phyloP scores from a whole-genome alignment of 1,140 invertebrate genomes.

The Drosophila virilis region DNA sequence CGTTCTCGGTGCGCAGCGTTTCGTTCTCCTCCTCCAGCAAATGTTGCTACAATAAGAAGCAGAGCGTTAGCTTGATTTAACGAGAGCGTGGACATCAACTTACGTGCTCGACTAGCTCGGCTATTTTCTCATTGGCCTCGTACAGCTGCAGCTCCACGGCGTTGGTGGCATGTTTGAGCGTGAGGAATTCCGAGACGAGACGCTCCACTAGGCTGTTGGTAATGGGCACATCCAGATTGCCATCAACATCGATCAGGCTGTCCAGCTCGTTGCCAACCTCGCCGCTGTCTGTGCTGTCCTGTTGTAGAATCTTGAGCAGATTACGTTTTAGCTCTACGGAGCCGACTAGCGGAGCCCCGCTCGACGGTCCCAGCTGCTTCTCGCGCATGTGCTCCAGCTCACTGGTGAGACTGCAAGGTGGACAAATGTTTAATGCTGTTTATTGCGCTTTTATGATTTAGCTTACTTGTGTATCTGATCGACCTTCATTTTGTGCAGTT shows the following conservation, averaged over 20 bases:
- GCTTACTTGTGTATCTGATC: conserved; percentile 73
- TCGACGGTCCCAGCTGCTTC: conserved; percentile 48
- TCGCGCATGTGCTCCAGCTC: conserved; percentile 71
- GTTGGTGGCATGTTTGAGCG: conserved; percentile 70
- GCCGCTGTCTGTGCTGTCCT: conserved; percentile 57
- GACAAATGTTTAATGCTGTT: not conserved
- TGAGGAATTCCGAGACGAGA: conserved; percentile 72
- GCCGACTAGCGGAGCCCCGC: conserved; percentile 28
- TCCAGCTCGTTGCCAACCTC: conserved; percentile 65
- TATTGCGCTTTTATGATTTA: not conserved
- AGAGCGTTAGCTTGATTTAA: not conserved
- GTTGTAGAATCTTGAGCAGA: conserved; percentile 73
- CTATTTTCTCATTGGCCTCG: conserved; percentile 83
- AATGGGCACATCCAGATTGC: conserved; percentile 49
- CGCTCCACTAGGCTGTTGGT: conserved; percentile 69
- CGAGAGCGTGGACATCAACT: conserved; percentile 4
- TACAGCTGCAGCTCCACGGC: conserved; percentile 80
- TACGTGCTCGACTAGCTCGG: conserved; percentile 80
- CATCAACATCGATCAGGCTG: conserved; percentile 69
- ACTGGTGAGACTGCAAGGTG: conserved; percentile 54
- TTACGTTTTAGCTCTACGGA: conserved; percentile 72
- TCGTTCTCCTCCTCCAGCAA: conserved; percentile 80
- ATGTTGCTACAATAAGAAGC: conserved; percentile 57
- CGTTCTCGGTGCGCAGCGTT: conserved; percentile 76
- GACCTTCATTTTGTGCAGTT: conserved; percentile 80